Conservation (phyloP, 2,797 vertebrate genomes). For the Karalla daura region DNA sequence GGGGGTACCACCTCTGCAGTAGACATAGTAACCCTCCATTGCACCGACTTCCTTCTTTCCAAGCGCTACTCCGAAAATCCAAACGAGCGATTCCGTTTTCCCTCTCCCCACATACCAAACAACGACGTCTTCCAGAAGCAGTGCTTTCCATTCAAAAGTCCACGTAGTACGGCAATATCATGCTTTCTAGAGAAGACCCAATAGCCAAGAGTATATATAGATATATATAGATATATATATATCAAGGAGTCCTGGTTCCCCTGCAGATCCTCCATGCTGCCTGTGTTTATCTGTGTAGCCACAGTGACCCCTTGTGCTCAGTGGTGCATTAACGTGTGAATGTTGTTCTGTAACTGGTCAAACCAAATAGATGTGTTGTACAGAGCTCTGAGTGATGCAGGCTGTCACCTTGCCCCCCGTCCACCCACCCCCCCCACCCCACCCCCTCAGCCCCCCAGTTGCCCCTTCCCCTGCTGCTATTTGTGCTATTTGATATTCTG, state of each 20-base stretch:
- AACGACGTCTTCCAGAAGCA: slow-evolving; percentile 79
- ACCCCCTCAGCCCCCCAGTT: too few relatives aligned
- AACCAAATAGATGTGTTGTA: slow-evolving; percentile 82
- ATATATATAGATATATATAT: too few relatives aligned
- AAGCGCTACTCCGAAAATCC: slow-evolving; percentile 38
- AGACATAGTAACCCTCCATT: slow-evolving; percentile 32
- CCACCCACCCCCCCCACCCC: too few relatives aligned
- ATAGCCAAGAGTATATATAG: slow-evolving; percentile 58
- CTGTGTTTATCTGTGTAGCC: slow-evolving; percentile 73
- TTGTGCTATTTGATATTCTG: slow-evolving; percentile 74
- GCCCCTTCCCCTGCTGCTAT: slow-evolving; percentile 71
- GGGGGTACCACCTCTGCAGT: slow-evolving; percentile 40
- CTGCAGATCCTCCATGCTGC: slow-evolving; percentile 58
- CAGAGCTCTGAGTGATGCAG: slow-evolving; percentile 74
- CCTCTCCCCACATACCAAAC: slow-evolving; percentile 66
- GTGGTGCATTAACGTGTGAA: slow-evolving; percentile 82
- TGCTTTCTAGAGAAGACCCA: slow-evolving; percentile 62
- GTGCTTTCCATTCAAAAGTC: slow-evolving; percentile 54
- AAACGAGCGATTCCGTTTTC: slow-evolving; percentile 43
- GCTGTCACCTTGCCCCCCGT: slow-evolving; percentile 60
- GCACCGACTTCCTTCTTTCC: slow-evolving; percentile 48
- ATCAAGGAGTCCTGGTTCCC: slow-evolving; percentile 54
- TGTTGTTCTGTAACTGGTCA: slow-evolving; percentile 81
- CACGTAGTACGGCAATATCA: slow-evolving; percentile 71
- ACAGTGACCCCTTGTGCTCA: slow-evolving; percentile 83